These are phyloP conservation scores for Tinamus guttatus DNA, from an alignment of 2,113 vertebrate genomes.

Conservation along the genomic window DNA sequence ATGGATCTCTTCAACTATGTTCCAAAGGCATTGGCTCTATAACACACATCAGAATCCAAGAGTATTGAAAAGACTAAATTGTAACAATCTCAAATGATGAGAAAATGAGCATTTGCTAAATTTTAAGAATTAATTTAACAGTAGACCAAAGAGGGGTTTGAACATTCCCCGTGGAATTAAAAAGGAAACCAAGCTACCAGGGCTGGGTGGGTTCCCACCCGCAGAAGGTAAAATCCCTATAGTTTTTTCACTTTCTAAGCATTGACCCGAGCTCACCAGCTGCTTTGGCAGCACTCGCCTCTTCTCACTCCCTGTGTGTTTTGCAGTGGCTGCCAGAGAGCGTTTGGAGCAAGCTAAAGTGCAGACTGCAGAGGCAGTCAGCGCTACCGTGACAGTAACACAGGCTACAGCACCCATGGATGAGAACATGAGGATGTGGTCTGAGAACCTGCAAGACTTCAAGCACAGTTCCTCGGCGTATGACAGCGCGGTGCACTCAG, in stretches of 20 bases:
- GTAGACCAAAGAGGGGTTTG: background rate
- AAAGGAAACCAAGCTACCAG: background rate
- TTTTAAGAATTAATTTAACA: background rate
- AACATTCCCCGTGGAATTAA: background rate
- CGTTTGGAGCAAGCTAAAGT: slow-evolving; percentile 83
- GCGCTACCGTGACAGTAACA: slow-evolving; percentile 80
- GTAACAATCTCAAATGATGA: background rate
- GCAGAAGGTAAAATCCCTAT: background rate
- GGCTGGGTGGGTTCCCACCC: background rate
- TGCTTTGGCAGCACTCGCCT: background rate
- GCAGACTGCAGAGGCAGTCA: slow-evolving; percentile 80
- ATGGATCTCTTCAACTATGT: background rate
- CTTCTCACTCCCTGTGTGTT: background rate
- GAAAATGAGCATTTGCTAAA: background rate
- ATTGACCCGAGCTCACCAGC: background rate
- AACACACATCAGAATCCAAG: background rate
- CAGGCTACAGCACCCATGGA: slow-evolving; percentile 82
- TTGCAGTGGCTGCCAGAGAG: slow-evolving; percentile 78
- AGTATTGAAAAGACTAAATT: background rate
- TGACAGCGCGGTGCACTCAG: slow-evolving; percentile 83
- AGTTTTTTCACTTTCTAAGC: background rate
- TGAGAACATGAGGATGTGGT: slow-evolving; percentile 84
- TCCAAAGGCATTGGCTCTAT: background rate
- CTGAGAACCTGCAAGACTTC: slow-evolving; percentile 85
- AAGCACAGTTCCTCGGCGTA: slow-evolving; percentile 84